A percentile compares a stretch with the other conserved stretches of the same genome.
phyloP scores from a whole-genome alignment of 2,797 vertebrate genomes.

The Mormyrus hasselquistii region DNA sequence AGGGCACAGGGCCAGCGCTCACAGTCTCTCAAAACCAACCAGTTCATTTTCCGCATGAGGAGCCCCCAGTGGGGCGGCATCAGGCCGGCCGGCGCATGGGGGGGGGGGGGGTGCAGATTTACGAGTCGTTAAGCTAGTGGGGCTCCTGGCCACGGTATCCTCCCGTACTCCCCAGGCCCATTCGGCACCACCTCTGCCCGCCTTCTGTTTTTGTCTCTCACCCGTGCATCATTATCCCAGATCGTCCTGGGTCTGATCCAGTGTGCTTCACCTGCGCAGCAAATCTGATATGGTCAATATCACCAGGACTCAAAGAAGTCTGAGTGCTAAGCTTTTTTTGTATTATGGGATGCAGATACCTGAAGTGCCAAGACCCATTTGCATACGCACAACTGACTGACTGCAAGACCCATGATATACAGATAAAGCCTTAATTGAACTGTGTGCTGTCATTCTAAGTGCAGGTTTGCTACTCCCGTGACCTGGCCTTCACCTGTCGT shows the following conservation, averaged over 20 bases:
- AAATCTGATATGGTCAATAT: neutral
- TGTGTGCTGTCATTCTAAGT: neutral
- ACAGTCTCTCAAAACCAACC: conserved; percentile 79
- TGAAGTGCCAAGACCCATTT: neutral
- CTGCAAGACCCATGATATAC: neutral
- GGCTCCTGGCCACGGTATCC: conserved; percentile 60
- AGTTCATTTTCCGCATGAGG: conserved; percentile 95
- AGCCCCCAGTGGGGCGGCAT: conserved; percentile 79
- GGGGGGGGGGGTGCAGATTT: conserved; percentile 68
- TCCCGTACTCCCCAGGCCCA: neutral
- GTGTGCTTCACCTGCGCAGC: neutral
- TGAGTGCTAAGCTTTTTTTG: neutral
- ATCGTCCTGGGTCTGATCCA: neutral
- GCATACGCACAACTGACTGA: neutral
- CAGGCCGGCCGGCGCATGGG: conserved; percentile 65
- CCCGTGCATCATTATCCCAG: neutral
- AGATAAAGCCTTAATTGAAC: neutral
- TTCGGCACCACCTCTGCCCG: neutral
- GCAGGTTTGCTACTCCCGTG: neutral
- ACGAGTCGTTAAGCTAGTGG: conserved; percentile 94
- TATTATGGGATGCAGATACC: neutral
- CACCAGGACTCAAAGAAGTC: neutral
- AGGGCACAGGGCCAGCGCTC: conserved; percentile 58
- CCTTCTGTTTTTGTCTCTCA: conserved; percentile 21
- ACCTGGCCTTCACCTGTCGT: conserved; percentile 1